Percentiles rank a stretch among this genome's conserved stretches.
phyloP scores from a whole-genome alignment of 1,140 invertebrate species.

The Bathynomus jamesi region DNA sequence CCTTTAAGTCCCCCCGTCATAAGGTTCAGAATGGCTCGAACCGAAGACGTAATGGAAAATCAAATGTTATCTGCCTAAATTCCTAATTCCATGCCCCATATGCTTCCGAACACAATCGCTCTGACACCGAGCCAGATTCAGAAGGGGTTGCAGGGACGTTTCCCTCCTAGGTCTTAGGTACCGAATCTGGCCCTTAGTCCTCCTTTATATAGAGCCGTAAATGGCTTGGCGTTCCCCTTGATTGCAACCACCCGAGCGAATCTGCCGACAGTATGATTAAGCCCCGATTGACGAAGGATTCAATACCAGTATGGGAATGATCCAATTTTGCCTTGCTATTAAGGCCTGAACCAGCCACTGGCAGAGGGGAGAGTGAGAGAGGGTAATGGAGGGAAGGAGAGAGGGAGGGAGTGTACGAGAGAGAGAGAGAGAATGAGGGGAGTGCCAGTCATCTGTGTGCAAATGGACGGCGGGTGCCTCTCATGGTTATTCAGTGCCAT shows the following conservation, averaged over 20 bases:
- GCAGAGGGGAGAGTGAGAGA: not conserved
- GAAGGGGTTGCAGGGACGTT: not conserved
- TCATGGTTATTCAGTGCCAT: constrained; percentile 1
- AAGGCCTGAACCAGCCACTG: constrained; percentile 3
- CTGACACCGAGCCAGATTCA: constrained; percentile 12
- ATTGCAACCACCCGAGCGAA: constrained; percentile 4
- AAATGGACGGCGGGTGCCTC: not conserved
- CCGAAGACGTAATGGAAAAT: constrained; percentile 12
- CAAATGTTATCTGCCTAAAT: constrained; percentile 24
- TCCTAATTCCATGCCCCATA: constrained; percentile 21
- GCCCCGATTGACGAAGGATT: constrained; percentile 20
- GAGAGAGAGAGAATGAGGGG: not conserved
- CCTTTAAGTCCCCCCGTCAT: constrained; percentile 1
- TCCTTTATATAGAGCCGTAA: not conserved
- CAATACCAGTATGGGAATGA: constrained; percentile 24
- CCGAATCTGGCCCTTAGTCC: not conserved
- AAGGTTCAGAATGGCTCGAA: constrained; percentile 11
- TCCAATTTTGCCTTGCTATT: constrained; percentile 20
- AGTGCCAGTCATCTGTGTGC: not conserved
- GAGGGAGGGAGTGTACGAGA: not conserved
- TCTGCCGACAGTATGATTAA: constrained; percentile 21
- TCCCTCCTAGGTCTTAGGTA: not conserved
- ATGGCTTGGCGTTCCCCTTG: not conserved
- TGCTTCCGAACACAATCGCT: constrained; percentile 16
- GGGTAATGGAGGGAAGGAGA: not conserved